phyloP scores from a whole-genome alignment of 2,888 invertebrate species.

The Brachypalpus laphriformis region DNA sequence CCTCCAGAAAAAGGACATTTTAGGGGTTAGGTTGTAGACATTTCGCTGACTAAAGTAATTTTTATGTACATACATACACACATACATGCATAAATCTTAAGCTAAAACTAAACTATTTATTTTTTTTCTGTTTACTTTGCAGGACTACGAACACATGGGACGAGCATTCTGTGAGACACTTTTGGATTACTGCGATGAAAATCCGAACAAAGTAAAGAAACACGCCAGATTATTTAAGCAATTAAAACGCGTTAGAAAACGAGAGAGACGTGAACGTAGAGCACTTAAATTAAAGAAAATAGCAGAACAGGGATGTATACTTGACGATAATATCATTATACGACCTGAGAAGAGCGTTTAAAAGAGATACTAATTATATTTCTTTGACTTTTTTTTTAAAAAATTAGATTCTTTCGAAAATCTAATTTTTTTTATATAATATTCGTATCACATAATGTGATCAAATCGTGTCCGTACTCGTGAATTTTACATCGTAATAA shows the following conservation, averaged over 20 bases:
- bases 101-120: slow-evolving; percentile 5
- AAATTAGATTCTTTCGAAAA: background rate
- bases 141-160: slow-evolving; percentile 92
- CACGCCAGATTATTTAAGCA: slow-evolving; percentile 80
- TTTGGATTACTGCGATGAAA: slow-evolving; percentile 94
- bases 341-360: slow-evolving; percentile 80
- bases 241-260: slow-evolving; percentile 82
- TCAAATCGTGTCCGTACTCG: background rate
- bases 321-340: slow-evolving; percentile 80
- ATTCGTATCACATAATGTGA: background rate
- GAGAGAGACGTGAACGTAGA: slow-evolving; percentile 82
- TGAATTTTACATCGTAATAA: background rate
- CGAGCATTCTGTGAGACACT: slow-evolving; percentile 96
- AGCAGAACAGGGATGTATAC: slow-evolving; percentile 83
- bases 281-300: slow-evolving; percentile 83
- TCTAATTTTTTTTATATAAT: background rate
- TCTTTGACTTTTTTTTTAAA: no score
- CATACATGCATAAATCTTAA: background rate
- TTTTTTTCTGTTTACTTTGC: slow-evolving; percentile 74
- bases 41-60: background rate
- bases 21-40: background rate
- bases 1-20: background rate
- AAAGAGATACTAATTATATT: background rate
- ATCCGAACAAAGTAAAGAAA: slow-evolving; percentile 89
- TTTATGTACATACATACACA: background rate